A percentile compares a stretch with the other conserved stretches of the same genome.
These are phyloP conservation scores for Synergus gifuensis DNA, from an alignment of 2,888 invertebrate genomes.

Conservation along the genomic window DNA sequence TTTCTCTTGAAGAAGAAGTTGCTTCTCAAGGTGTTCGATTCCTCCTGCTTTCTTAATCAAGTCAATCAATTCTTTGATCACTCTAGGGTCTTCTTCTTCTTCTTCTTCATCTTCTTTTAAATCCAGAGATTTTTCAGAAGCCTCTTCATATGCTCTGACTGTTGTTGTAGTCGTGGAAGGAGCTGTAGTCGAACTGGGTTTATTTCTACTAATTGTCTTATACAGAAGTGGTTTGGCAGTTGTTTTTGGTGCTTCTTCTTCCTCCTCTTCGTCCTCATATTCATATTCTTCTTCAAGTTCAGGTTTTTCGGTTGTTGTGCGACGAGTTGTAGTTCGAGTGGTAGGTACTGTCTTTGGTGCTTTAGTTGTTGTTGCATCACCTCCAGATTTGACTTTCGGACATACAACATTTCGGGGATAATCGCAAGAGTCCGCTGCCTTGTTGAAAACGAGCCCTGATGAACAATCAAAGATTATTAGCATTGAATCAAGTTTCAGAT, in stretches of 20 bases:
- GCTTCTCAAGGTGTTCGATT: constrained; percentile 91
- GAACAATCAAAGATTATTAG: constrained; percentile 43
- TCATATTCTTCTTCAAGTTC: constrained; percentile 77
- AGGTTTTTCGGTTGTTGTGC: constrained; percentile 78
- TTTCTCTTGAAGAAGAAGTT: constrained; percentile 81
- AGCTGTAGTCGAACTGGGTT: constrained; percentile 63
- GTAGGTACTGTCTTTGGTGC: constrained; percentile 76
- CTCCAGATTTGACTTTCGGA: constrained; percentile 81
- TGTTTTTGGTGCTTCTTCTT: constrained; percentile 76
- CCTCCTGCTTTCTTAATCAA: constrained; percentile 92
- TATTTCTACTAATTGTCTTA: constrained; percentile 72
- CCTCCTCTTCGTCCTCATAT: constrained; percentile 79
- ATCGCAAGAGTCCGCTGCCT: constrained; percentile 94
- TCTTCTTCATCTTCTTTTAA: constrained; percentile 70
- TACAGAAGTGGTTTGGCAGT: constrained; percentile 70
- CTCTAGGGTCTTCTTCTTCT: constrained; percentile 85
- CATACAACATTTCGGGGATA: constrained; percentile 93
- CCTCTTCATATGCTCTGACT: constrained; percentile 53
- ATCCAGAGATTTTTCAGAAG: constrained; percentile 46
- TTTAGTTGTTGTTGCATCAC: constrained; percentile 78
- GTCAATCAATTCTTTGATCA: constrained; percentile 90
- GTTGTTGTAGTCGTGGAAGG: constrained; percentile 48
- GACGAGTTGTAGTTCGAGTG: constrained; percentile 77
- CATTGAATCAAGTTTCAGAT: constrained; percentile 9
- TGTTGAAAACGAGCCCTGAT: constrained; percentile 92